Evolutionary conservation across 30 jellyfish, hydroid and myxozoan genomes (phyloP), one percentile per base, ranked within the genome.

Genomic region (Aurelia aurita): DNA sequence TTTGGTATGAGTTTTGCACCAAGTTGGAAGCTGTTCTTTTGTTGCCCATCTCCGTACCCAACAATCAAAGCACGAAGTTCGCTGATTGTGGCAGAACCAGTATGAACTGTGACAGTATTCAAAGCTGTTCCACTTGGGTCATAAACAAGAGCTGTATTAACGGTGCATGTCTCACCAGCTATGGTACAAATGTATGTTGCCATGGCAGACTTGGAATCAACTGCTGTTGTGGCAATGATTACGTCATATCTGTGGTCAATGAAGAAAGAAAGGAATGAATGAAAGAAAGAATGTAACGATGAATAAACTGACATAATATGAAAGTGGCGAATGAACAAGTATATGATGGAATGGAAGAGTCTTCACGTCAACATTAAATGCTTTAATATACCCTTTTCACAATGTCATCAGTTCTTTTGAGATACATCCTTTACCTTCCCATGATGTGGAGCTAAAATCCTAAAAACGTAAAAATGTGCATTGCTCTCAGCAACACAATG

Each of bases 121-220:
- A 68, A 19, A 4, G 63, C 80, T 25, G 80, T 68, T 12, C 80
- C 80, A 68, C 80, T 68, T 32, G 80, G 80, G 15, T 68, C 80
- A 68, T 68, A 68, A 23, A 54, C 80, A 68, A 68, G 32, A 13
- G 80, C 80, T 18, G 80, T 68, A 32, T 68, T 68, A 10, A 68
- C 80, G 5, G 80, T 68, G 60, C 80, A 68, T 25, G 60, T 19
- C 27, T 25, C 80, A 14, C 60, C 80, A 14, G 80, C 59, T 10
- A 29, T 46, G 8, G 58, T 32, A 16, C 80, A 68, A 10, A 68
- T 46, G 32, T 25, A 68, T 54, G 53, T 68, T 27, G 80, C 80
- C 80, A 68, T 68, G 58, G 80, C 80, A 12, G 80, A 68, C 43
- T 68, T 68, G 6, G 80, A 29, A 18, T 68, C 80, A 27, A 35